Percentiles rank a stretch among this genome's conserved stretches.
Conservation (phyloP, 2,113 vertebrate species). For the Mohoua ochrocephala region DNA sequence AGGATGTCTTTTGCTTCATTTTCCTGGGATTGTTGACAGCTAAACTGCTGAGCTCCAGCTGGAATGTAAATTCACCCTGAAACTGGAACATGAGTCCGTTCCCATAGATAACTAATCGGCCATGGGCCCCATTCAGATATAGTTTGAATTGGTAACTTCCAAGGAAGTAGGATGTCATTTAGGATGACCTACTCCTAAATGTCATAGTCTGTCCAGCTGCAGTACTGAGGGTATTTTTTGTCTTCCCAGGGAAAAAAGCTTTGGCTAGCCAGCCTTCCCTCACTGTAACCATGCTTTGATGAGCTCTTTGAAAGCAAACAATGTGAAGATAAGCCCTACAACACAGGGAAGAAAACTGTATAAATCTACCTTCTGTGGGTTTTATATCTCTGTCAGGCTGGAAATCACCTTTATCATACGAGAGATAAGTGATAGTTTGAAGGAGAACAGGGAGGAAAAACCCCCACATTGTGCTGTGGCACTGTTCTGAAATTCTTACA, state of each 20-base stretch:
- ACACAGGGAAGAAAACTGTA: neutral
- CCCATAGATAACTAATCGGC: neutral
- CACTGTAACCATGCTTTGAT: neutral
- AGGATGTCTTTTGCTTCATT: neutral
- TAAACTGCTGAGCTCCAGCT: neutral
- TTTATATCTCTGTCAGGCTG: neutral
- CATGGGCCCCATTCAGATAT: neutral
- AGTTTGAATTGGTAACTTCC: neutral
- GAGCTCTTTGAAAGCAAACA: neutral
- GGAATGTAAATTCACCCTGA: neutral
- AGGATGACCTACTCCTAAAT: neutral
- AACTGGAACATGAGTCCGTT: neutral
- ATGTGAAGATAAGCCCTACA: neutral
- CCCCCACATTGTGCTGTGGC: accelerated
- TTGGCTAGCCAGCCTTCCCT: neutral
- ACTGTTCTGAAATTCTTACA: neutral
- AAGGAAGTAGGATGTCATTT: neutral
- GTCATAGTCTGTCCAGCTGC: neutral
- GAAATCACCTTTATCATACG: neutral
- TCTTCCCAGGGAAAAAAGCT: neutral
- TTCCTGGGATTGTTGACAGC: neutral
- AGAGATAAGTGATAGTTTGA: neutral
- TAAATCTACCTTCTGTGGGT: neutral
- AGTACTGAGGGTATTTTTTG: neutral
- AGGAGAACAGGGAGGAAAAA: neutral